Evolutionary conservation across 2,888 invertebrate species (phyloP).

Genomic region (Herminia tarsipennalis): DNA sequence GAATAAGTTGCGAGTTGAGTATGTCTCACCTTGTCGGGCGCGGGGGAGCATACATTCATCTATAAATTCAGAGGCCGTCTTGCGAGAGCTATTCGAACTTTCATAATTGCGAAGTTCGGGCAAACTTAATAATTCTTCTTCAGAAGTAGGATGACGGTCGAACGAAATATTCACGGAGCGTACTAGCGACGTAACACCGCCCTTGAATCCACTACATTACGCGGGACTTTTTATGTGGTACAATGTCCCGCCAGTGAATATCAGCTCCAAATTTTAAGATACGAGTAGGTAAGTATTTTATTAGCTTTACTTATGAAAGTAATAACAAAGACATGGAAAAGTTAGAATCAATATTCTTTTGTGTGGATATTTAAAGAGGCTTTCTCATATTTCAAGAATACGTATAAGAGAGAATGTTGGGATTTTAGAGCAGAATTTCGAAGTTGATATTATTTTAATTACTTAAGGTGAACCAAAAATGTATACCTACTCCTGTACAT

Average conservation of each 20-base stretch:
- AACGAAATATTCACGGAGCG: constrained; percentile 83
- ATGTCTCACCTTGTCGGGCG: constrained; percentile 56
- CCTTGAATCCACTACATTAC: constrained; percentile 73
- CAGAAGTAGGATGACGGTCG: constrained; percentile 82
- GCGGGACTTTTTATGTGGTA: constrained; percentile 69
- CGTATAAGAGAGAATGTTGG: constrained; percentile 2
- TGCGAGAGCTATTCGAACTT: constrained; percentile 84
- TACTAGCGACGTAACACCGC: constrained; percentile 68
- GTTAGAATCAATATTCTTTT: constrained; percentile 48
- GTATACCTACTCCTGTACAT: neutral
- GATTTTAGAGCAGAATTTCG: constrained; percentile 11
- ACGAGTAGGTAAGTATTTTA: constrained; percentile 54
- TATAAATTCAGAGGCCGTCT: constrained; percentile 85
- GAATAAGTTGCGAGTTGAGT: constrained; percentile 22
- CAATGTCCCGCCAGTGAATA: constrained; percentile 63
- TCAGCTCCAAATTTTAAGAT: constrained; percentile 58
- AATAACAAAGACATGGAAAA: constrained; percentile 51
- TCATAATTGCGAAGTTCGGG: constrained; percentile 85
- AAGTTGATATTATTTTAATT: constrained; percentile 7
- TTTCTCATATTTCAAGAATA: constrained; percentile 23
- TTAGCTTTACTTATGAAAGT: constrained; percentile 55
- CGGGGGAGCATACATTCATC: constrained; percentile 78
- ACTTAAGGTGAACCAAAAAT: too few relatives aligned
- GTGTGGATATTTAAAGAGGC: constrained; percentile 26
- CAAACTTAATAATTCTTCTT: constrained; percentile 86